Evolutionary conservation across 2,888 invertebrate species (phyloP).

Genomic region (Netelia fuscicornis): DNA sequence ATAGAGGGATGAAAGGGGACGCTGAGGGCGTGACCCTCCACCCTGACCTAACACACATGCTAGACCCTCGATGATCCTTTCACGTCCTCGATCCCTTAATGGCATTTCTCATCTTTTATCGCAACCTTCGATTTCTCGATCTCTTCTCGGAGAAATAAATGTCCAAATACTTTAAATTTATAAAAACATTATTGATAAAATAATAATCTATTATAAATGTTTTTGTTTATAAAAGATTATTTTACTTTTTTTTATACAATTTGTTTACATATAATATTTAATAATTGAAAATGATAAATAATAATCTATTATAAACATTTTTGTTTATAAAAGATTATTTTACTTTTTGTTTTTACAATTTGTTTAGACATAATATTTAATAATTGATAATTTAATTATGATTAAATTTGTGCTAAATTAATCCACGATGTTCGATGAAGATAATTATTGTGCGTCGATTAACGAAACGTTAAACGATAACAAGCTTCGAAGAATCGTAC

Average conservation of each 20-base stretch:
- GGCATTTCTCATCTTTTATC: constrained; percentile 29
- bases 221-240: no score
- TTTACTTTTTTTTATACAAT: no score
- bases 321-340: no score
- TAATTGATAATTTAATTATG: no score
- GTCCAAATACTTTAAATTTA: constrained; percentile 36
- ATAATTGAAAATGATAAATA: neutral
- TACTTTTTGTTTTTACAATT: no score
- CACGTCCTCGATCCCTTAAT: constrained; percentile 25
- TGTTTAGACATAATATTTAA: no score
- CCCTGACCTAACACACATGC: constrained; percentile 31
- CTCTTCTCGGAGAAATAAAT: constrained; percentile 5
- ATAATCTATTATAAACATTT: neutral
- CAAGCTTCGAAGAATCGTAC: neutral
- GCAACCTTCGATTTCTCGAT: constrained; percentile 4
- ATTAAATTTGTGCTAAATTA: no score
- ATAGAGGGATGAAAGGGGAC: constrained; percentile 58
- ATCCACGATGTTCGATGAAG: no score
- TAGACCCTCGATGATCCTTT: constrained; percentile 19
- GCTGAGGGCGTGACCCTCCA: constrained; percentile 56
- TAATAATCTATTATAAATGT: neutral
- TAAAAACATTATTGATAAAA: constrained; percentile 13
- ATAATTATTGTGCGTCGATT: neutral
- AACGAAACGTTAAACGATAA: neutral
- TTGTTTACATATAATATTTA: no score